Evolutionary conservation across 2,113 vertebrate genomes (phyloP).

Genomic region (Neotragus moschatus): DNA sequence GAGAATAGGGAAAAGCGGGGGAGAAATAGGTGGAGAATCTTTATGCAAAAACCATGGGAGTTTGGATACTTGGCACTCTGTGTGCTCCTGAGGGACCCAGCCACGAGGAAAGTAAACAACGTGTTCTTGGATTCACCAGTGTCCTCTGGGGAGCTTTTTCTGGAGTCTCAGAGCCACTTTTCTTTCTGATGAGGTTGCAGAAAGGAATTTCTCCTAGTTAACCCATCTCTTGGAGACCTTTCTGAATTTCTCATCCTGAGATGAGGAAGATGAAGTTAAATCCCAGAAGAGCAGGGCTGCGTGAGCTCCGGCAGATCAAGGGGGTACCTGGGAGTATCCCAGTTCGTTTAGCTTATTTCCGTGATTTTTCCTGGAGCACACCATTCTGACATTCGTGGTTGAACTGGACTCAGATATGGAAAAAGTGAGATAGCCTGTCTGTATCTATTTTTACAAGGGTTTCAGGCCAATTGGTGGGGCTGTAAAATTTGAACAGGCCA

Average conservation of each 20-base stretch:
- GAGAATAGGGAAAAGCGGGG: neutral
- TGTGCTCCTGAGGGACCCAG: neutral
- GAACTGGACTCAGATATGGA: constrained; percentile 9
- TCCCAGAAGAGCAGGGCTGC: neutral
- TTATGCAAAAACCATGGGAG: neutral
- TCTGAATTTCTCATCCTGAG: neutral
- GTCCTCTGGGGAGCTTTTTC: neutral
- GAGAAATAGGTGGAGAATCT: neutral
- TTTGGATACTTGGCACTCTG: neutral
- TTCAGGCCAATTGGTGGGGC: neutral
- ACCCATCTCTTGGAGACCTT: neutral
- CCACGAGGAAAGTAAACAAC: neutral
- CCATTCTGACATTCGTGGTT: neutral
- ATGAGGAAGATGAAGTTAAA: neutral
- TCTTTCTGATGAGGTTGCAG: neutral
- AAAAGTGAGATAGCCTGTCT: constrained; percentile 28
- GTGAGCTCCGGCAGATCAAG: accelerated
- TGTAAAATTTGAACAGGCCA: neutral
- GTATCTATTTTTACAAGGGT: constrained; percentile 15
- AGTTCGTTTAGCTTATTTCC: neutral
- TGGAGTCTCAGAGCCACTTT: neutral
- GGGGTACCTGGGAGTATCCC: neutral
- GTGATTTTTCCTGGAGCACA: neutral
- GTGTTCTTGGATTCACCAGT: neutral
- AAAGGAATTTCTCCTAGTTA: neutral